phyloP scores from a whole-genome alignment of 2,888 invertebrate genomes.

The Spodoptera exigua region DNA sequence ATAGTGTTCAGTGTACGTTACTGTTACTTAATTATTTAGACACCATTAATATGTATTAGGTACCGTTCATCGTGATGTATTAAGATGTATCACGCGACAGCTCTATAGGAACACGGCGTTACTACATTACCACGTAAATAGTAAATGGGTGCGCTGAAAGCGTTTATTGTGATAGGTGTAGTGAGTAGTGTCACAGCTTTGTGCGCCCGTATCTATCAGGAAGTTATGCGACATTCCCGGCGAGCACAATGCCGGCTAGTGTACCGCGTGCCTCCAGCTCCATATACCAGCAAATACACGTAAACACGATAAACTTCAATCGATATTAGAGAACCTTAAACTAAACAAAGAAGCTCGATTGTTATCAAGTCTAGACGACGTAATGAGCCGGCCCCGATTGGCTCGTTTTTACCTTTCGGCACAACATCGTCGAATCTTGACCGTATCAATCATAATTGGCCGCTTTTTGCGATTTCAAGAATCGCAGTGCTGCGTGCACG shows the following conservation, averaged over 20 bases:
- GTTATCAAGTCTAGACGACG: constrained; percentile 62
- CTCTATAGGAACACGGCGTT: constrained; percentile 15
- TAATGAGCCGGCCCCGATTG: constrained; percentile 62
- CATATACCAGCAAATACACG: constrained; percentile 41
- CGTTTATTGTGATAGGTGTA: constrained; percentile 48
- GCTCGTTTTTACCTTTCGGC: constrained; percentile 74
- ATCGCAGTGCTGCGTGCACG: constrained; percentile 79
- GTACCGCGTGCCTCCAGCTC: constrained; percentile 25
- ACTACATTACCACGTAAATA: constrained; percentile 7
- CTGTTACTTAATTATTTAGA: too few relatives aligned
- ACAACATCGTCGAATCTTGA: constrained; percentile 67
- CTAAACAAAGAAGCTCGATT: constrained; percentile 40
- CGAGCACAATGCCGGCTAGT: constrained; percentile 35
- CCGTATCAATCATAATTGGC: constrained; percentile 86
- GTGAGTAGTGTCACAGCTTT: constrained; percentile 47
- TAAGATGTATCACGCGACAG: constrained; percentile 24
- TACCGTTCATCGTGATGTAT: constrained; percentile 41
- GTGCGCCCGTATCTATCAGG: constrained; percentile 56
- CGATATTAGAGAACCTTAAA: constrained; percentile 47
- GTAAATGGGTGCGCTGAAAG: constrained; percentile 37
- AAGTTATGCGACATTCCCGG: constrained; percentile 52
- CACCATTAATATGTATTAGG: neutral
- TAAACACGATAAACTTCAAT: constrained; percentile 34
- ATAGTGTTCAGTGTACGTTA: too few relatives aligned
- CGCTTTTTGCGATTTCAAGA: constrained; percentile 79